Evolutionary conservation across 53 echinoderm and acorn worm genomes (phyloP), one percentile per base, ranked within the genome.

Genomic region (Arbacia lixula): DNA sequence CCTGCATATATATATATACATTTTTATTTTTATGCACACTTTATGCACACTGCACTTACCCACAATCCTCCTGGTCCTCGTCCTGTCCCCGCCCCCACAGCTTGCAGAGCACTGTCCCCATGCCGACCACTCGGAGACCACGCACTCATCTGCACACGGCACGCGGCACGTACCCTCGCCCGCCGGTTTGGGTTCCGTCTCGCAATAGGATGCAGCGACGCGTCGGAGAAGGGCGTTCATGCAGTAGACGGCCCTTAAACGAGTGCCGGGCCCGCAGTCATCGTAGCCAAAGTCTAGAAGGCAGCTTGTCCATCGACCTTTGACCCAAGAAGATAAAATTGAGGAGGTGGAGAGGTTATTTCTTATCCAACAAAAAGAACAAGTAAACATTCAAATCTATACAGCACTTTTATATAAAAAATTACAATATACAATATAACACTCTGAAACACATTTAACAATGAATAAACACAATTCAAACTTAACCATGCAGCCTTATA

Each of bases 101-200:
- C 92, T 86, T 66, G 83, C 88, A 26, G 99, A 94, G 60, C 99
- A 98, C 0, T 67, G 36, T 0, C 91, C 87, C 99, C 99, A 98
- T 35, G 88, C 88, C 0, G 92, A 75, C 99, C 99, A 98, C 61
- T 98, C 94, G 0, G 94, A 90, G 22, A 98, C 87, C 17, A 92
- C 94, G 64, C 99, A 98, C n/a, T 98, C 94, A 17, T 87, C 90
- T 0, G 99, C 94, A 24, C 99, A 98, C 1, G 99, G 99, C 24
- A 90, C 85, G 12, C 69, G 63, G 52, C 94, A 99, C 0, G 76
- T 50, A 17, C 88, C 92, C 49, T 63, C 67, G 6, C 65, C 16
- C 0, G 39, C 62, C 10, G 99, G 99, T 36, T 88, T 81, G 3
- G 46, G 35, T 17, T 68, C 35, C 17, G 66, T 84, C 1, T 62